Percentiles rank a stretch among this genome's conserved stretches.
Conservation (phyloP, 1,140 invertebrate species). For the Mactra quadrangularis region DNA sequence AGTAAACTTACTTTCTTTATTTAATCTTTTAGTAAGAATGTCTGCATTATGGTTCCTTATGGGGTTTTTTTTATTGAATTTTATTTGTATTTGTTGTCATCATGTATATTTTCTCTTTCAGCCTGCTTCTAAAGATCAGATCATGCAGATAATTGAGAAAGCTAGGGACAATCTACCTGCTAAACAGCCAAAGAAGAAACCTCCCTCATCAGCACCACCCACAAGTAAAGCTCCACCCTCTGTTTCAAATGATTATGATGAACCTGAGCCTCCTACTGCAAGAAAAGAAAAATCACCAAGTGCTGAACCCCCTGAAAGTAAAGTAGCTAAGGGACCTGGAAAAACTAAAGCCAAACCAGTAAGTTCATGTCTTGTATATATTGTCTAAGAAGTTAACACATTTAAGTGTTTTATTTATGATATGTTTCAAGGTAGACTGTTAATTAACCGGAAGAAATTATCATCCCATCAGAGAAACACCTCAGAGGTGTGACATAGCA, state of each 20-base stretch:
- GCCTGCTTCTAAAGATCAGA: constrained; percentile 92
- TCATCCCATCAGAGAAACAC: too few relatives aligned
- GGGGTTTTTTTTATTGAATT: neutral
- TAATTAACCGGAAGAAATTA: too few relatives aligned
- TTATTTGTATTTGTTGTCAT: neutral
- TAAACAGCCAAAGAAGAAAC: constrained; percentile 85
- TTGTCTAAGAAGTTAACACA: neutral
- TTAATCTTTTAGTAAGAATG: too few relatives aligned
- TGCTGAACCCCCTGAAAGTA: constrained; percentile 60
- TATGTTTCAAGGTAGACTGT: too few relatives aligned
- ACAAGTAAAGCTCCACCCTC: constrained; percentile 33
- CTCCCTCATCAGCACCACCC: constrained; percentile 57
- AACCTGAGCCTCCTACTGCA: constrained; percentile 51
- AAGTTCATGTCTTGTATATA: constrained; percentile 49
- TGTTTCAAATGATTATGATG: constrained; percentile 67
- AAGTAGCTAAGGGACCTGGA: constrained; percentile 64
- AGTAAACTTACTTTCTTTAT: too few relatives aligned
- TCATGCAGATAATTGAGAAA: constrained; percentile 93
- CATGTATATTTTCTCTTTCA: constrained; percentile 63
- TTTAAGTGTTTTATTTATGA: neutral
- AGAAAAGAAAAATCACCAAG: constrained; percentile 56
- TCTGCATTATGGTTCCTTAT: too few relatives aligned
- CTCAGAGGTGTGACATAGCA: too few relatives aligned
- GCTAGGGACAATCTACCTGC: constrained; percentile 92
- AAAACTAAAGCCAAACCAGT: constrained; percentile 64